Base-by-base conservation (phyloP, 2,888 invertebrate species). In the Stictocephala bisonia region DNA sequence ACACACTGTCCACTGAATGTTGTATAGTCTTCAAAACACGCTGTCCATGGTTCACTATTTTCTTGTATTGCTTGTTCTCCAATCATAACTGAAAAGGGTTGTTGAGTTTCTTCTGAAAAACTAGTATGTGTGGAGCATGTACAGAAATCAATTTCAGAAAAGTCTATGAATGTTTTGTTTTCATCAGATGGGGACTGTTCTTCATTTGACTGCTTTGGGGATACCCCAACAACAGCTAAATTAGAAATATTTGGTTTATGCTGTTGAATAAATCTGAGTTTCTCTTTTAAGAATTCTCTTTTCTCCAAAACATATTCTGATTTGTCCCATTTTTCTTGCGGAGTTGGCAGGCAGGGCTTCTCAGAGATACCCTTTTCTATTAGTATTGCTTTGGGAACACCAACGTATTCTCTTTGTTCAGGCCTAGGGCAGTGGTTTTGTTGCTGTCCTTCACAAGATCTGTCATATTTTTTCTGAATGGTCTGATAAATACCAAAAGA, bases 401-500 rank as follows among this genome's bases (percentile, higher is more conserved):
- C 70, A 18, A 41, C 58, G 44, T 58, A 44, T 27, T 44, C 70
- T 29, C 41, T 18, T 71, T 58, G 27, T 44, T 31, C n/a, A 0
- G 58, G 70, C 26, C 18, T n/a, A 26, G 69, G 40, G 18, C 18
- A 35, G 15, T 31, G 31, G 13, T 56, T 56, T 9, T 35, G 2
- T 15, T 35, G 11, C 1, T 31, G 29, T 11, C 15, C 27, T 13
- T 27, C 41, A 13, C 22, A 27, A 27, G 70, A 58, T 20, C 70
- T 35, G 44, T 71, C 58, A 29, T 71, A 71, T 22, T 56, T 48
- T 22, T 41, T 40, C 64, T 64, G 64, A n/a, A 64, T 64, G 6
- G 64, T 20, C 44, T 44, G 64, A 26, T 64, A 64, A 9, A 44
- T 44, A 7, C 44, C 64, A 26, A 64, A 24, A 24, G 22, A 26